These are phyloP conservation scores for Hylaeus volcanicus DNA, from an alignment of 1,140 invertebrate genomes.

Conservation along the genomic window DNA sequence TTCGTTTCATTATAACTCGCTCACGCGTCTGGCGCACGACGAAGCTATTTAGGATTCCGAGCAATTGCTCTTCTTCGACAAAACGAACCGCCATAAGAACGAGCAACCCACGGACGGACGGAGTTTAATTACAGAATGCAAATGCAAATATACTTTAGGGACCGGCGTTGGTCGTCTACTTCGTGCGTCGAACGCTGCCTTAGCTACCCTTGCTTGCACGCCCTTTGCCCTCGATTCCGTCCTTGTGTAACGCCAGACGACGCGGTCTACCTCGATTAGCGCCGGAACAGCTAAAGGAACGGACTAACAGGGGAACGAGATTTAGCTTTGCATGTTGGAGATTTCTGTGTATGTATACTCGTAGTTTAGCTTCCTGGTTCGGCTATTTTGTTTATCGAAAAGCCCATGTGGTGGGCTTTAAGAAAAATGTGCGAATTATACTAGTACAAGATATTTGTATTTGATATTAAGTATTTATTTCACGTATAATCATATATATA, in stretches of 20 bases:
- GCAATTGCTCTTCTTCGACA: conserved; percentile 61
- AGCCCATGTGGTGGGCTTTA: neutral
- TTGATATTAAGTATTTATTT: too few relatives aligned
- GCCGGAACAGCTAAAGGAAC: conserved; percentile 1
- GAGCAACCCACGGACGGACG: conserved; percentile 55
- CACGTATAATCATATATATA: too few relatives aligned
- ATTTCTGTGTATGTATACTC: neutral
- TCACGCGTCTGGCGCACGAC: conserved; percentile 31
- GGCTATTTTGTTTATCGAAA: neutral
- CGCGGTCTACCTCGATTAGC: conserved; percentile 48
- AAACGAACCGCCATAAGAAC: conserved; percentile 68
- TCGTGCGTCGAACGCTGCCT: conserved; percentile 28
- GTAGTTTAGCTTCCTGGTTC: neutral
- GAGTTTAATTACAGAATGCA: conserved; percentile 75
- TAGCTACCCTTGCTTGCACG: neutral
- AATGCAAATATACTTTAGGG: conserved; percentile 75
- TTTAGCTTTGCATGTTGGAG: conserved; percentile 1
- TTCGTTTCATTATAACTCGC: conserved; percentile 46
- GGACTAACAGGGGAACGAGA: conserved; percentile 15
- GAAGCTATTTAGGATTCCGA: conserved; percentile 55
- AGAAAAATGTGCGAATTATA: too few relatives aligned
- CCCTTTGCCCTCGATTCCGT: conserved; percentile 15
- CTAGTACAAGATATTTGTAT: too few relatives aligned
- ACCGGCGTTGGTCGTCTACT: conserved; percentile 56
- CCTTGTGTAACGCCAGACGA: conserved; percentile 13